A percentile compares a stretch with the other conserved stretches of the same genome.
Conservation (phyloP, 2,888 invertebrate species). For the Agrenia bidenticulata region DNA sequence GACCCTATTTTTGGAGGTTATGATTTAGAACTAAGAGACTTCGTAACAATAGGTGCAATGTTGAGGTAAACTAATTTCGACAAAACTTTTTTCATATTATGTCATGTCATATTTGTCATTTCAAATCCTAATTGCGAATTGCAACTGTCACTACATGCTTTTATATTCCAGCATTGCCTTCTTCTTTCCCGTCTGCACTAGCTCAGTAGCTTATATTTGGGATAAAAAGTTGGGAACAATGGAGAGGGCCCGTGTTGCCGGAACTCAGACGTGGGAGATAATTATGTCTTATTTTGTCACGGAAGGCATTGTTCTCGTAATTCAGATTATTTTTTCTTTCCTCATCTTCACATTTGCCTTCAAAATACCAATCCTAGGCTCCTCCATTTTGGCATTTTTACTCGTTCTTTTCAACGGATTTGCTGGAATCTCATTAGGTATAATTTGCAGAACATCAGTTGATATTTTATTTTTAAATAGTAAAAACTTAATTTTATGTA, state of each 20-base stretch:
- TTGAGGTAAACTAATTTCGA: background rate
- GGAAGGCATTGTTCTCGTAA: slow-evolving; percentile 29
- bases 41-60: slow-evolving; percentile 59
- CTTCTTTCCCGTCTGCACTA: slow-evolving; percentile 37
- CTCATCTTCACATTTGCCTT: slow-evolving; percentile 37
- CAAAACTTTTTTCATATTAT: background rate
- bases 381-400: background rate
- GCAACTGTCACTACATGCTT: background rate
- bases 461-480: background rate
- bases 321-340: slow-evolving; percentile 35
- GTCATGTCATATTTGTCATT: background rate
- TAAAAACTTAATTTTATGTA: slow-evolving; percentile 12
- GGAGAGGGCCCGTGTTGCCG: slow-evolving; percentile 33
- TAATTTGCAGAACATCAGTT: slow-evolving; percentile 52
- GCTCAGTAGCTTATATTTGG: slow-evolving; percentile 34
- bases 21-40: slow-evolving; percentile 63
- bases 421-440: slow-evolving; percentile 35
- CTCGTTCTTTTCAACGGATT: background rate
- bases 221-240: slow-evolving; percentile 38
- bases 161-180: slow-evolving; percentile 69
- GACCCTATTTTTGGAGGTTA: slow-evolving; percentile 79
- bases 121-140: too few relatives aligned
- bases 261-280: slow-evolving; percentile 36
- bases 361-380: slow-evolving; percentile 32
- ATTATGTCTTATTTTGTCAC: slow-evolving; percentile 36